phyloP scores from a whole-genome alignment of 2,113 vertebrate genomes.

The Dromiciops gliroides region DNA sequence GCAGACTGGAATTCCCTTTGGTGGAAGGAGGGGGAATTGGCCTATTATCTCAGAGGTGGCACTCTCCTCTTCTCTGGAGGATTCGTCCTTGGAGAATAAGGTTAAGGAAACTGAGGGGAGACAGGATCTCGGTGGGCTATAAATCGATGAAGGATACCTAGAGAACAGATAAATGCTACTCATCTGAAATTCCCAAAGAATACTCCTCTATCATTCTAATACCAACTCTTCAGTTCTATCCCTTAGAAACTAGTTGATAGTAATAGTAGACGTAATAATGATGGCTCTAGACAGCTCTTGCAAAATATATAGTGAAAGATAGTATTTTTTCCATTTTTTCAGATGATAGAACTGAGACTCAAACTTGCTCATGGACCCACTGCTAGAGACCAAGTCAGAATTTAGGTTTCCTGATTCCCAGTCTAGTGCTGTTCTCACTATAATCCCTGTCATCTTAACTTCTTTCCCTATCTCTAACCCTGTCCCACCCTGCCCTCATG shows the following conservation, averaged over 20 bases:
- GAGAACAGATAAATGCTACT: not conserved
- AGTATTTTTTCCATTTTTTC: not conserved
- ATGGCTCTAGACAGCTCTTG: not conserved
- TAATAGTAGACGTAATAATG: not conserved
- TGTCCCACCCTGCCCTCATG: not conserved
- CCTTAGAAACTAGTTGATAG: not conserved
- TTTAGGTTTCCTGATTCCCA: not conserved
- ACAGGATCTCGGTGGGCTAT: not conserved
- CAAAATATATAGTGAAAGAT: not conserved
- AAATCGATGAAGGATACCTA: not conserved
- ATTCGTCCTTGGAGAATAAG: not conserved
- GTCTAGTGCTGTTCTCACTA: not conserved
- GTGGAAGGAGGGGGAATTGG: not conserved
- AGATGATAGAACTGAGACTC: not conserved
- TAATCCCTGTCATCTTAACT: not conserved
- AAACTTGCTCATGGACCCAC: not conserved
- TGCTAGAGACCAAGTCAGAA: not conserved
- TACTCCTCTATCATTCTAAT: not conserved
- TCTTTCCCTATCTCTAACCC: not conserved
- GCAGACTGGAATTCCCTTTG: not conserved
- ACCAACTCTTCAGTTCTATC: not conserved
- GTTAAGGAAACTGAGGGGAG: not conserved
- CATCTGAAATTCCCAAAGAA: not conserved
- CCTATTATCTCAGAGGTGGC: not conserved
- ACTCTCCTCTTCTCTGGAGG: not conserved